A percentile compares a stretch with the other conserved stretches of the same genome.
These are phyloP conservation scores for Phania funesta DNA, from an alignment of 2,888 invertebrate species.

Conservation along the genomic window DNA sequence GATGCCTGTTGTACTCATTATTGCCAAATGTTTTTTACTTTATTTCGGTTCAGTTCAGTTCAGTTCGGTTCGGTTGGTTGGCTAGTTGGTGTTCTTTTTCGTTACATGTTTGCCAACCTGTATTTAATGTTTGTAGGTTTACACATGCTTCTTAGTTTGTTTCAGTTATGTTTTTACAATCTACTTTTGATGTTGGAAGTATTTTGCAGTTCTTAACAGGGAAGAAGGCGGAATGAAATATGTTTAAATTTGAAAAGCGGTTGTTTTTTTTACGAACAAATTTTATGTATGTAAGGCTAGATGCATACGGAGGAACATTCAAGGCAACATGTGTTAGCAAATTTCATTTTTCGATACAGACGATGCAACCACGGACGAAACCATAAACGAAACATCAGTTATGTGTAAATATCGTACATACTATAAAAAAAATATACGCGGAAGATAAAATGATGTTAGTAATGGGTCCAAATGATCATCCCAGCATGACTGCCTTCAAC, in stretches of 20 bases:
- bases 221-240: slow-evolving; percentile 42
- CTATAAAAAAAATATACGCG: no score
- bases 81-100: slow-evolving; percentile 59
- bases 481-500: no score
- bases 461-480: no score
- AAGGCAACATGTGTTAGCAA: no score
- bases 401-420: no score
- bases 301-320: no score
- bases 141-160: slow-evolving; percentile 25
- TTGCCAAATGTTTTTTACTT: slow-evolving; percentile 54
- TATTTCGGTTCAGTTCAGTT: slow-evolving; percentile 25
- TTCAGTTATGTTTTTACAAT: slow-evolving; percentile 6
- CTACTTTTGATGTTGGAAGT: slow-evolving; percentile 50
- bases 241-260: not conserved
- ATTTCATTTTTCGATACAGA: no score
- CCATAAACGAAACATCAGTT: no score
- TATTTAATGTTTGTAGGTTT: slow-evolving; percentile 64
- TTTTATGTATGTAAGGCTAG: no score
- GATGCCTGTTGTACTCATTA: slow-evolving; percentile 10
- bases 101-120: slow-evolving; percentile 48
- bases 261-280: no score
- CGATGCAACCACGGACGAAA: no score
- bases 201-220: slow-evolving; percentile 49
- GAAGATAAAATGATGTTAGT: no score
- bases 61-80: slow-evolving; percentile 49